Base-by-base conservation (phyloP, 2,888 invertebrate genomes). In the Palloptera scutellata region DNA sequence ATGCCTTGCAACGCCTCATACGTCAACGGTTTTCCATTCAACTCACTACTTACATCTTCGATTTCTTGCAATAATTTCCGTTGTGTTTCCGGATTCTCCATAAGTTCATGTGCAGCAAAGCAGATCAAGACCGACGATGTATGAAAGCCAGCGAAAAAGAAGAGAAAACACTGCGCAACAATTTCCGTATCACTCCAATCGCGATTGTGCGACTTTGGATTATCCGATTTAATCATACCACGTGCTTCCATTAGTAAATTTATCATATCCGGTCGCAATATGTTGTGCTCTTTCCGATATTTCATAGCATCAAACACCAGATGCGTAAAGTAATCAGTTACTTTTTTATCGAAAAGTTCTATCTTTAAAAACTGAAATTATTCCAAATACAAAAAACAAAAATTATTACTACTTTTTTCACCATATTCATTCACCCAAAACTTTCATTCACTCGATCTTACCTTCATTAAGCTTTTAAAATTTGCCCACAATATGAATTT, bases 61-160 rank as follows among this genome's bases (percentile, higher is more conserved):
- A 91, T 87, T 82, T 91, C 90, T 53, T 86, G 74, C 1, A 84
- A 84, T 0, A 91, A 80, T 62, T 79, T 86, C 3, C 86, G 84
- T 77, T 90, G 90, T 0, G 88, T 79, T 0, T 90, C 88, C 17
- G 87, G 86, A 80, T 90, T 86, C 3, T 87, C 64, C 41, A 89
- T 88, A 30, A 91, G 75, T 78, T 90, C 90, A 54, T 89, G 86
- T 0, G 88, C 79, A 0, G 87, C 76, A 69, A 90, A 89, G 0
- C 86, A 80, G 83, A 88, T 86, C 0, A 85, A 63, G 5, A 79
- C 75, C 0, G 85, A 76, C 0, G 81, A 78, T 0, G 88, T 87
- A 55, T 89, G 88, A 41, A 88, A 89, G 0, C 89, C 89, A 20
- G 88, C 89, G 20, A 88, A 78, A 75, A 89, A 87, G 79, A 89